Evolutionary conservation across 1,140 invertebrate species (phyloP), one percentile per base, ranked within the genome.

Genomic region (Drosophila subpulchrella): DNA sequence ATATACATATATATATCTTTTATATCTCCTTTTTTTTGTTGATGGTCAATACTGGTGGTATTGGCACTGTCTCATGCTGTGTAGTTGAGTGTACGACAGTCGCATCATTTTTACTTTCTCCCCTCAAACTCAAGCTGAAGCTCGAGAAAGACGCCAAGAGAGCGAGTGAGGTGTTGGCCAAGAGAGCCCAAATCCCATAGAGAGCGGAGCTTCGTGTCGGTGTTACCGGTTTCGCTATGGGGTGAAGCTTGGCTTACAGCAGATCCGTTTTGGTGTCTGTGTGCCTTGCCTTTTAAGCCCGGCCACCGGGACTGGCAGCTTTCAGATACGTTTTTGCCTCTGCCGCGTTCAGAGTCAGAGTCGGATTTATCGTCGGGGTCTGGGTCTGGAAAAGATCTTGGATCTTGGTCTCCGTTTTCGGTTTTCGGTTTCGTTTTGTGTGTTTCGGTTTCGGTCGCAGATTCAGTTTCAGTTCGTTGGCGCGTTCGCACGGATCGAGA

Each of bases 241-340:
- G 62, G 46, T 59, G 39, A 77, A 77, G 74, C 74, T 77, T 36
- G 57, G 78, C 76, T 88, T 76, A 70, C 63, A 71, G 74, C 68
- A 86, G 65, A 89, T 88, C 84, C 84, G 84, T 84, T 89, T 88
- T 68, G 71, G 27, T 76, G 71, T 55, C 65, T 50, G 48, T 67
- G 80, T 83, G 79, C 60, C 76, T 76, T 83, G 84, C 84, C 80
- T 91, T 91, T 91, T 91, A 91, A 91, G 88, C 83, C 77, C 54
- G 50, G 66, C 55, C 67, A 62, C 67, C 80, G 68, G 48, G 70
- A 65, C 74, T 59, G 60, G 27, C 71, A 89, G 88, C 88, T 91
- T 91, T 91, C 88, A 91, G 88, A 91, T 88, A 91, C 83, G 79
- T 88, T 91, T 91, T 79, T 80, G 86, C 79, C 71, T 76, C 65